Base-by-base conservation (phyloP, 2,113 vertebrate species). In the Antennarius striatus region DNA sequence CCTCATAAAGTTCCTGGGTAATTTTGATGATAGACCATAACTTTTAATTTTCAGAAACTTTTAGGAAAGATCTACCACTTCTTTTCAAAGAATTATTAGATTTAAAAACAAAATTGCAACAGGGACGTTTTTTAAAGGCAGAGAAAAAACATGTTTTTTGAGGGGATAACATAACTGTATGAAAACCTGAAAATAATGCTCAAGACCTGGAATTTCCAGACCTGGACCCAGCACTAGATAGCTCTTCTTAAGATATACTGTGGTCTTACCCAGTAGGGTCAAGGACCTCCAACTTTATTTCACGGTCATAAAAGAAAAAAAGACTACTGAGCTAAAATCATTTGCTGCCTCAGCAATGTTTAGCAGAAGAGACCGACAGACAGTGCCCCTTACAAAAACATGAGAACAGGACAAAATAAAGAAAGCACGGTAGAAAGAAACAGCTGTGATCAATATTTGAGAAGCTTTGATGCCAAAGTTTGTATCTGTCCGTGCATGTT, bases 21-120 rank as follows among this genome's bases (percentile, higher is more conserved):
- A n/a, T 47, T 61, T 3, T 61, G 42, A 54, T 69, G 65, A 76
- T 59, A 71, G 58, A 65, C 15, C 17, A 39, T 45, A 14, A 50
- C 7, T 56, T 62, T 22, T 10, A 51, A 12, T 22, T 77, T 65
- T 11, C 32, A 5, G 6, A 13, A 9, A 6, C 14, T 5, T 10
- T 50, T 22, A 9, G 28, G 10, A 5, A 29, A 29, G 10, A 7
- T 43, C 9, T 43, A 43, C 9, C 32, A 36, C 32, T 36, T 7
- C 32, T 36, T 36, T 7, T 36, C 32, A 36, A 36, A 36, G 7
- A 4, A 5, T 36, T 36, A 36, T 36, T 36, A 36, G 32, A 36
- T 36, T n/a, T n/a, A 36, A 6, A 36, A 6, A 36, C 32, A 36
- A 36, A 36, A 3, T 6, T 36, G 32, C 32, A 4, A 36, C 42